Percentiles rank a stretch among this genome's conserved stretches.
Evolutionary conservation across 2,888 invertebrate species (phyloP).

Genomic region (Lacanobia oleracea): DNA sequence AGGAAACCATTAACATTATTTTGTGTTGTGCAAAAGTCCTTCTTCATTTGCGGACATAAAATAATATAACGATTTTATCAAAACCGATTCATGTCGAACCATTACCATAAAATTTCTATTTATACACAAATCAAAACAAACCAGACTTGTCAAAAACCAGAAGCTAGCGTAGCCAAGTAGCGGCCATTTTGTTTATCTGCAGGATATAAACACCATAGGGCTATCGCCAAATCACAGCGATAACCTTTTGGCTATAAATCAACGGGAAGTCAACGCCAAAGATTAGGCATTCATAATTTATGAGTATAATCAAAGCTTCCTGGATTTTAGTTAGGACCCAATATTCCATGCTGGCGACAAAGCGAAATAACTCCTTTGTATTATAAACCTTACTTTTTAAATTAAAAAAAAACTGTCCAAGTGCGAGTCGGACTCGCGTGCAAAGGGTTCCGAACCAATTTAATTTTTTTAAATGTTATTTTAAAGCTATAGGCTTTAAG

Average conservation of each 20-base stretch:
- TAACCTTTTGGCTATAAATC: slow-evolving; percentile 45
- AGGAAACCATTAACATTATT: not conserved
- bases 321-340: not conserved
- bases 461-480: too few relatives aligned
- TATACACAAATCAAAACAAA: not conserved
- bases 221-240: slow-evolving; percentile 40
- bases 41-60: not conserved
- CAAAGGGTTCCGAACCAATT: too few relatives aligned
- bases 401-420: too few relatives aligned
- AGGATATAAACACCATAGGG: slow-evolving; percentile 10
- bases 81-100: not conserved
- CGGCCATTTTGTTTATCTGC: slow-evolving; percentile 11
- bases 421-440: too few relatives aligned
- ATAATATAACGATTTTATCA: not conserved
- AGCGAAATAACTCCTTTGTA: too few relatives aligned
- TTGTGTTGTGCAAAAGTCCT: not conserved
- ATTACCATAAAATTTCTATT: not conserved
- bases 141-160: not conserved
- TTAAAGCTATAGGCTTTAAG: too few relatives aligned
- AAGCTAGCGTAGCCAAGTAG: not conserved
- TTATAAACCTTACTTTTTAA: too few relatives aligned
- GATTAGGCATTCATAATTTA: slow-evolving; percentile 53
- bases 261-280: slow-evolving; percentile 20
- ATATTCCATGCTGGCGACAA: too few relatives aligned
- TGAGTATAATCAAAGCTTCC: slow-evolving; percentile 36